Conservation (phyloP, 2,113 vertebrate genomes). For the Tor tambroides region DNA sequence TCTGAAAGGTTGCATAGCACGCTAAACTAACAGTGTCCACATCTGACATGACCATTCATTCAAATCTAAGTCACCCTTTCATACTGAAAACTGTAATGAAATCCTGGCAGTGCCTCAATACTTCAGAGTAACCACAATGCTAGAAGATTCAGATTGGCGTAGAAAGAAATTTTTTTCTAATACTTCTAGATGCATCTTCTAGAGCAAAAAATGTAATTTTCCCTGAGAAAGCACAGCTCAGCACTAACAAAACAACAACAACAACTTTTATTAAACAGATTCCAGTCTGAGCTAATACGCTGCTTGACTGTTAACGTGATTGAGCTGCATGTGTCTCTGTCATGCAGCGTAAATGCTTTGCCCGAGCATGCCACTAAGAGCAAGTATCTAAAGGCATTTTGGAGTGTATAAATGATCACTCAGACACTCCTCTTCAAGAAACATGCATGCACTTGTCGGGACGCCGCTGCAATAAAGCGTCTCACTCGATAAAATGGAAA, state of each 20-base stretch:
- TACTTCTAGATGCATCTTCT: neutral
- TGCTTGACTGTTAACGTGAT: neutral
- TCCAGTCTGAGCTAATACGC: too few species aligned
- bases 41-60: slow-evolving; percentile 1
- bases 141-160: neutral
- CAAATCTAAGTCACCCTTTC: neutral
- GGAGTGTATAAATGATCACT: slow-evolving; percentile 39
- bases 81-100: too few species aligned
- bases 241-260: neutral
- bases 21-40: slow-evolving; percentile 20
- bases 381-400: neutral
- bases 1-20: slow-evolving; percentile 53
- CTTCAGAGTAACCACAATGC: neutral
- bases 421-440: slow-evolving; percentile 23
- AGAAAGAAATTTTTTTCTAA: neutral
- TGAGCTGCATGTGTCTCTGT: neutral
- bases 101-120: neutral
- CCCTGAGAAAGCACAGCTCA: neutral
- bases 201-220: neutral
- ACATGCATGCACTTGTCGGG: slow-evolving; percentile 48
- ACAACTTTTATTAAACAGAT: neutral
- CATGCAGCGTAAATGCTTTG: slow-evolving; percentile 29
- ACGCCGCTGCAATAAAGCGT: neutral
- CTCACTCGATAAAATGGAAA: neutral
- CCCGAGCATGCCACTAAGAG: neutral